Evolutionary conservation across 2,113 vertebrate genomes (phyloP).

Genomic region (Carollia perspicillata): DNA sequence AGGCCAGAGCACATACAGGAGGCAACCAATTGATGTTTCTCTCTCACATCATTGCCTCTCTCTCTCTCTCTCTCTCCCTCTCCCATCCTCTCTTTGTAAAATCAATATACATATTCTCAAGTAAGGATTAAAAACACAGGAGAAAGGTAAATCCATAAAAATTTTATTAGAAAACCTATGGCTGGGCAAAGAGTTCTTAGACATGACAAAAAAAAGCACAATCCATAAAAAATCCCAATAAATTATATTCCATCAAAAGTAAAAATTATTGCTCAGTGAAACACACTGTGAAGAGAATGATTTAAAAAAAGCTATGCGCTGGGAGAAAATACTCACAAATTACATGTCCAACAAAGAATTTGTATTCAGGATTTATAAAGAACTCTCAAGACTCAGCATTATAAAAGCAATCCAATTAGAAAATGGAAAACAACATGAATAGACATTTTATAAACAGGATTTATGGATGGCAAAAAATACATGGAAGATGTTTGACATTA

Average conservation of each 20-base stretch:
- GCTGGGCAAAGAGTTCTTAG: not conserved
- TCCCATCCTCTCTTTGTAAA: too few relatives aligned
- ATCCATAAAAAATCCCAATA: not conserved
- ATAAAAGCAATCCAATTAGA: not conserved
- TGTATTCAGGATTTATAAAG: not conserved
- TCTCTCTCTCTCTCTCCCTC: too few relatives aligned
- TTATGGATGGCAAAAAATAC: not conserved
- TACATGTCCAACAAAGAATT: not conserved
- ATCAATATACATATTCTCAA: too few relatives aligned
- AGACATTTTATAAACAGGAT: not conserved
- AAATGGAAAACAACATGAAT: not conserved
- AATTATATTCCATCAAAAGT: not conserved
- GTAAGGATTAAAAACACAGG: not conserved
- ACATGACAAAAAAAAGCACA: not conserved
- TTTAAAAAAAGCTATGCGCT: not conserved
- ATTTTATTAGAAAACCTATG: not conserved
- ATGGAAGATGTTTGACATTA: not conserved
- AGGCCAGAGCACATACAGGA: too few relatives aligned
- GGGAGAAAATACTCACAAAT: not conserved
- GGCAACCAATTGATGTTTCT: too few relatives aligned
- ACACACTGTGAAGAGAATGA: not conserved
- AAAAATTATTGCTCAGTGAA: not conserved
- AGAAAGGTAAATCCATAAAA: not conserved
- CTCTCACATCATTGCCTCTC: too few relatives aligned
- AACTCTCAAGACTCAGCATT: not conserved